phyloP scores from a whole-genome alignment of 1,140 invertebrate species.

The Grapholita molesta region DNA sequence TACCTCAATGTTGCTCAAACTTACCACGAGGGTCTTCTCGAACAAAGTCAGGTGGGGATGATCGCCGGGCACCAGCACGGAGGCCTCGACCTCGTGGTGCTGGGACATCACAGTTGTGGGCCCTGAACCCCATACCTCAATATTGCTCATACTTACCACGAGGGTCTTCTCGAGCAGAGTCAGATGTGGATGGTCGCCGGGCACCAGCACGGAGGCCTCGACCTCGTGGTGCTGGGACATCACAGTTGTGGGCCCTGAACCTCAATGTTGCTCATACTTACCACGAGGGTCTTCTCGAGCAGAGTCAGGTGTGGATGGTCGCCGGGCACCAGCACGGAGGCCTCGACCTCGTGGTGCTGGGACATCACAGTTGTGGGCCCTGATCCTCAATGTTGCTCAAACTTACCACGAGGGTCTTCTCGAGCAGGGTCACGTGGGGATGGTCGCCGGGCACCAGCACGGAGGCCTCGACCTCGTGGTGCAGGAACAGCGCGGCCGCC shows the following conservation, averaged over 20 bases:
- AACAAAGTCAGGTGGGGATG: slow-evolving; percentile 47
- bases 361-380: slow-evolving; percentile 63
- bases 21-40: slow-evolving; percentile 58
- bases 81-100: slow-evolving; percentile 63
- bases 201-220: slow-evolving; percentile 49
- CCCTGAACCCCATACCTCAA: slow-evolving; percentile 64
- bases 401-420: slow-evolving; percentile 57
- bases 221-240: slow-evolving; percentile 68
- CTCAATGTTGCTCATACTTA: slow-evolving; percentile 56
- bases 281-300: slow-evolving; percentile 58
- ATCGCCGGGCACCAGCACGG: slow-evolving; percentile 50
- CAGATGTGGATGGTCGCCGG: slow-evolving; percentile 49
- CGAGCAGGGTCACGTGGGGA: slow-evolving; percentile 43
- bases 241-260: slow-evolving; percentile 65
- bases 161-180: slow-evolving; percentile 56
- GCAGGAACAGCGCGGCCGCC: slow-evolving; percentile 64
- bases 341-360: slow-evolving; percentile 65
- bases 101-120: slow-evolving; percentile 64
- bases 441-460: slow-evolving; percentile 50
- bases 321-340: slow-evolving; percentile 49
- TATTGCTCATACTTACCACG: slow-evolving; percentile 51
- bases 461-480: slow-evolving; percentile 63
- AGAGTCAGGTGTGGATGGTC: slow-evolving; percentile 44
- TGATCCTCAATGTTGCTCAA: slow-evolving; percentile 64
- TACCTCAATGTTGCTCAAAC: too few relatives aligned